Evolutionary conservation across 2,113 vertebrate genomes (phyloP).

Genomic region (Lota lota): DNA sequence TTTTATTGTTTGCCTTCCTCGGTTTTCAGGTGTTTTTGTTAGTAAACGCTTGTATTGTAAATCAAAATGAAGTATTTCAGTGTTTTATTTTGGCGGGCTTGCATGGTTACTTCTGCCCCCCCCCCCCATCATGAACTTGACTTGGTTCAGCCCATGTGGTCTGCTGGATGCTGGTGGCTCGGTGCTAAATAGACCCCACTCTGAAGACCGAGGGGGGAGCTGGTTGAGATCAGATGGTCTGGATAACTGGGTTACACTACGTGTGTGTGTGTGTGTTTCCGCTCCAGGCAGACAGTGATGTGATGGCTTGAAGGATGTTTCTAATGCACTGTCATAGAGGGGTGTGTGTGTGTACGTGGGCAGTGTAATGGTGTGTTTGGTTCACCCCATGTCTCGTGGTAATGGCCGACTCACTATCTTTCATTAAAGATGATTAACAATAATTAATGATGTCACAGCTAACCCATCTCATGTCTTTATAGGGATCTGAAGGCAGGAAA

Average conservation of each 20-base stretch:
- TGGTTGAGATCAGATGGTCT: constrained; percentile 28
- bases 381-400: not conserved
- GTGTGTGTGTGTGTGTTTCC: not conserved
- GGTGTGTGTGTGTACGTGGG: not conserved
- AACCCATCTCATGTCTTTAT: constrained; percentile 39
- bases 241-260: constrained; percentile 33
- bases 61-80: too few species aligned
- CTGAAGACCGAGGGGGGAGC: constrained; percentile 11
- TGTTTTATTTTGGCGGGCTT: too few species aligned
- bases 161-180: too few species aligned
- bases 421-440: not conserved
- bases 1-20: too few species aligned
- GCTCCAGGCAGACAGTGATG: not conserved
- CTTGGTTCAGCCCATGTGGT: too few species aligned
- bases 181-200: too few species aligned
- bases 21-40: too few species aligned
- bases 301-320: not conserved
- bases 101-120: too few species aligned
- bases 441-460: not conserved
- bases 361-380: not conserved
- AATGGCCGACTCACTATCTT: not conserved
- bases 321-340: not conserved
- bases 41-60: too few species aligned
- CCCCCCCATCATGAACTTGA: too few species aligned
- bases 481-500: constrained; percentile 98